Conservation (phyloP, 1,140 invertebrate genomes). For the Polypedilum pembai region DNA sequence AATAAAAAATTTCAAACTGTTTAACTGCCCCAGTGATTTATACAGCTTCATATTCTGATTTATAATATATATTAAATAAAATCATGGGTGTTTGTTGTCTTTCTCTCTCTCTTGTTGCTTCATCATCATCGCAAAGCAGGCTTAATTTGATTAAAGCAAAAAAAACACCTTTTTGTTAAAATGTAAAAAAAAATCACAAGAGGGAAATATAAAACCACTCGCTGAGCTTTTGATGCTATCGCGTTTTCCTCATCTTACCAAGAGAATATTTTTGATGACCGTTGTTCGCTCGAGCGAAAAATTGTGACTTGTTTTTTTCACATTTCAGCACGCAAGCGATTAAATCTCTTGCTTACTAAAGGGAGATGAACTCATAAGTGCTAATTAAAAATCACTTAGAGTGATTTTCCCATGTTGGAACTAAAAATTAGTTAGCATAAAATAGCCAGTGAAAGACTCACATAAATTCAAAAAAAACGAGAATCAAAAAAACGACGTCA, state of each 20-base stretch:
- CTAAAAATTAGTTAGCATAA: no score
- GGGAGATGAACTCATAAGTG: conserved; percentile 2
- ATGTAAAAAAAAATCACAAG: background rate
- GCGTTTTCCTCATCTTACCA: background rate
- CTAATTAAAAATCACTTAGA: conserved; percentile 19
- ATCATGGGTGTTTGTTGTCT: conserved; percentile 2
- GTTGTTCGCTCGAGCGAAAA: conserved; percentile 4
- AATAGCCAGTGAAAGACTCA: no score
- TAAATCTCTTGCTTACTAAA: background rate
- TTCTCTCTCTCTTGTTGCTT: background rate
- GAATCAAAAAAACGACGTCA: background rate
- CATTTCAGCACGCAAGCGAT: conserved; percentile 3
- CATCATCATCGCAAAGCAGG: background rate
- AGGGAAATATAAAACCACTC: background rate
- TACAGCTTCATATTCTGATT: background rate
- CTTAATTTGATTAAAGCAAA: conserved; percentile 19
- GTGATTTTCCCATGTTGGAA: background rate
- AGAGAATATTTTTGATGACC: background rate
- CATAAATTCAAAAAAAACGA: no score
- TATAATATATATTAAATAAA: background rate
- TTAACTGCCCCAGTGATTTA: no score
- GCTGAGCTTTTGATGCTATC: conserved; percentile 10
- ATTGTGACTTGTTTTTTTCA: conserved; percentile 11
- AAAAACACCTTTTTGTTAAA: conserved; percentile 3
- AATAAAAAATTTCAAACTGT: no score